Base-by-base conservation (phyloP, 1,140 invertebrate genomes). In the Dinoponera quadriceps region DNA sequence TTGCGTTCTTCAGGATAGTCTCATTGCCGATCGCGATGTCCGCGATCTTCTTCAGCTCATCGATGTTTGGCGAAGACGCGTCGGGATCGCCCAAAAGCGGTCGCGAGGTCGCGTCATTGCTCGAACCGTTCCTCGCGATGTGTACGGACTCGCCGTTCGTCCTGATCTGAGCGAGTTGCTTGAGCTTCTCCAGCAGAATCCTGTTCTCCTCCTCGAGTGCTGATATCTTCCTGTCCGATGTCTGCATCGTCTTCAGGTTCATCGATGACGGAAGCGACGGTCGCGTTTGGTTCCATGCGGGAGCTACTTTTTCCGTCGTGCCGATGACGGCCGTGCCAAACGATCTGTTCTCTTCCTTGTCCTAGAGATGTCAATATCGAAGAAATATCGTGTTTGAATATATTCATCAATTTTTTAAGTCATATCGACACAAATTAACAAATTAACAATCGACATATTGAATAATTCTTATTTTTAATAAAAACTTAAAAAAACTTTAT, bases 211-310 rank as follows among this genome's bases (percentile, higher is more conserved):
- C 83, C 18, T 91, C 83, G 0, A 72, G 48, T 0, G 75, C 71
- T 0, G 90, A 88, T 33, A 92, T 93, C 72, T 91, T 93, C n/a
- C 92, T 88, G 38, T 94, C 91, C 0, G 88, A 92, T 0, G 86
- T 89, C 27, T 92, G 89, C 3, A 81, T 33, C 2, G 65, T 77
- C 14, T 60, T 83, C 20, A 73, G 29, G 7, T 85, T 55, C 0
- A 20, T 29, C 11, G 78, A 51, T 0, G 51, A 27, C n/a, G 77
- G 48, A 55, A 55, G 7, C 38, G 11, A 16, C 1, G 68, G 55
- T 0, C 59, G 51, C 2, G 86, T 66, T 13, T 84, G 57, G 0
- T 51, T 62, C 82, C 54, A 84, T 27, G 74, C 9, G 38, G 38
- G 16, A 1, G 77, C 2, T 1, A 57, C 14, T 57, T 14, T 55